Conservation (phyloP, 2,888 invertebrate genomes). For the Dendrolimus houi region DNA sequence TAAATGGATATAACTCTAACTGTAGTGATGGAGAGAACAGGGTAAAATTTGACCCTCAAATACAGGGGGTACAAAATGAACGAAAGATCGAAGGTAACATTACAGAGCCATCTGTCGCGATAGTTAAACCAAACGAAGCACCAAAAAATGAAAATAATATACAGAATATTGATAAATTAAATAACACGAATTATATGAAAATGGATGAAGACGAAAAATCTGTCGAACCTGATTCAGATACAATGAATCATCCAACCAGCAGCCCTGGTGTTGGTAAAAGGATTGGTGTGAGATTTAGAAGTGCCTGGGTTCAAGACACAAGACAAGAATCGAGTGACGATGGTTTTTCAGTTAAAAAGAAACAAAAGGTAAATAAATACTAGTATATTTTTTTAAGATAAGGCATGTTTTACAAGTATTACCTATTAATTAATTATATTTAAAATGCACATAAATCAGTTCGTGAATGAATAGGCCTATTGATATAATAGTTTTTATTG, state of each 20-base stretch:
- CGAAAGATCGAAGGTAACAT: conserved; percentile 10
- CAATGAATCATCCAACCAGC: conserved; percentile 31
- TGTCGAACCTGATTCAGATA: conserved; percentile 50
- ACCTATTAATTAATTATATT: conserved; percentile 4
- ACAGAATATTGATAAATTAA: conserved; percentile 2
- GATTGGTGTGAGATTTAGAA: conserved; percentile 56
- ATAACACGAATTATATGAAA: conserved; percentile 7
- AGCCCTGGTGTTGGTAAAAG: conserved; percentile 47
- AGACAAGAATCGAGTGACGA: conserved; percentile 53
- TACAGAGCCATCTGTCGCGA: conserved; percentile 14
- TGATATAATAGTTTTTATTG: conserved; percentile 33
- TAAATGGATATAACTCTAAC: conserved; percentile 87
- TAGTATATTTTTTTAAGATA: not conserved
- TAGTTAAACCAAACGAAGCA: not conserved
- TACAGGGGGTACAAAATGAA: conserved; percentile 2
- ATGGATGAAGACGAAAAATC: conserved; percentile 65
- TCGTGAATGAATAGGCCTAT: conserved; percentile 10
- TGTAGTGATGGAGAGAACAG: conserved; percentile 71
- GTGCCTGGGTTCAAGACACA: conserved; percentile 49
- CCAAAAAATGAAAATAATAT: not conserved
- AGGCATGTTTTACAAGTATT: not conserved
- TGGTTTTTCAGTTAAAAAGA: conserved; percentile 46
- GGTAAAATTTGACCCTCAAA: conserved; percentile 16
- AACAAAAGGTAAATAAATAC: conserved; percentile 51
- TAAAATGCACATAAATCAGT: conserved; percentile 8